These are phyloP conservation scores for Pandemis heparana DNA, from an alignment of 2,888 invertebrate genomes.

Conservation along the genomic window DNA sequence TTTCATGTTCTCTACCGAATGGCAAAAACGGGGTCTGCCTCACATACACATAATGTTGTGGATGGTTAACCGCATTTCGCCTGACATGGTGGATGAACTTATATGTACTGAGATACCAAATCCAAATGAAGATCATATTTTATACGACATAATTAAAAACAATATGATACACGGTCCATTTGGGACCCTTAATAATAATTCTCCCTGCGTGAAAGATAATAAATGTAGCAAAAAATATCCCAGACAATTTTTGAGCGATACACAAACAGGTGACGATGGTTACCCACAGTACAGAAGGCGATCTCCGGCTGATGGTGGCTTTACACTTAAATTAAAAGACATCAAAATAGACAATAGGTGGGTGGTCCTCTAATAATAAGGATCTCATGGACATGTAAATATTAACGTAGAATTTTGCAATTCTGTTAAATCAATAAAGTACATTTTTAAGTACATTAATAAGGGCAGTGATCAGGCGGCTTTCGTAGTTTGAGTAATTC, in stretches of 20 bases:
- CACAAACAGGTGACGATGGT: conserved; percentile 6
- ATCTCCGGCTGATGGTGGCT: background rate
- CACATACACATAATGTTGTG: background rate
- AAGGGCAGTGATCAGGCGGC: conserved; percentile 26
- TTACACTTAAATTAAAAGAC: background rate
- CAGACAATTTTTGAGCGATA: background rate
- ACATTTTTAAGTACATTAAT: conserved; percentile 33
- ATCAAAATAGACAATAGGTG: conserved; percentile 51
- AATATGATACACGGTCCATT: conserved; percentile 26
- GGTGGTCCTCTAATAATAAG: conserved; percentile 61
- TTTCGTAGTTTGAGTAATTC: too few relatives aligned
- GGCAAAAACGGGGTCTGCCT: background rate
- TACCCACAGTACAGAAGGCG: conserved; percentile 8
- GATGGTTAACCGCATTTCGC: background rate
- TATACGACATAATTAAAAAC: background rate
- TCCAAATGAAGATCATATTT: background rate
- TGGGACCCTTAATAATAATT: conserved; percentile 11
- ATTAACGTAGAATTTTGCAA: conserved; percentile 60
- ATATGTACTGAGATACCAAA: background rate
- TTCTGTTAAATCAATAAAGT: too few relatives aligned
- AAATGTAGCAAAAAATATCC: conserved; percentile 5
- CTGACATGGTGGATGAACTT: background rate
- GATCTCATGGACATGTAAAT: conserved; percentile 53
- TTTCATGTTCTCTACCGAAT: background rate
- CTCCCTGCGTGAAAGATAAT: conserved; percentile 11